These are phyloP conservation scores for Cantharis rufa DNA, from an alignment of 2,888 invertebrate genomes.

Conservation along the genomic window DNA sequence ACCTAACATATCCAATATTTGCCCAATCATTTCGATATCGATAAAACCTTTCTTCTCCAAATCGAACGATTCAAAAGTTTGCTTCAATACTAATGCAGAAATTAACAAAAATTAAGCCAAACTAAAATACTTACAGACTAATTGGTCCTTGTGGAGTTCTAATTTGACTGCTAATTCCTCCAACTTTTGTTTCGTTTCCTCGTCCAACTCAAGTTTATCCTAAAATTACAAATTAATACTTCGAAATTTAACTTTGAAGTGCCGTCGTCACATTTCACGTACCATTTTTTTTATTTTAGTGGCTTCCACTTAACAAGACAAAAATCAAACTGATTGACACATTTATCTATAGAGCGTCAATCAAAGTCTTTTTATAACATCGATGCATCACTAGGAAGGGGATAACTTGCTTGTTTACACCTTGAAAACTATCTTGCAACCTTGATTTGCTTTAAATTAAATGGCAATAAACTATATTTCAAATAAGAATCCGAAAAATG, in stretches of 20 bases:
- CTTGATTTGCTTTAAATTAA: conserved; percentile 1
- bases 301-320: neutral
- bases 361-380: conserved; percentile 29
- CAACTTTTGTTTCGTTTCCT: conserved; percentile 20
- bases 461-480: neutral
- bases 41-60: conserved; percentile 84
- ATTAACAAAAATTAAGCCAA: neutral
- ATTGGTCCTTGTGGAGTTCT: conserved; percentile 46
- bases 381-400: conserved; percentile 25
- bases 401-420: conserved; percentile 11
- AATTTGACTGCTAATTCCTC: conserved; percentile 18
- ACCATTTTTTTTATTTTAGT: neutral
- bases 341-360: conserved; percentile 17
- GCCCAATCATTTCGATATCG: conserved; percentile 79
- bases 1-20: conserved; percentile 88
- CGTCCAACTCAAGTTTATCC: conserved; percentile 6
- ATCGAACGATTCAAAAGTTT: conserved; percentile 92
- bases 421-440: conserved; percentile 14
- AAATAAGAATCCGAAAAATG: neutral
- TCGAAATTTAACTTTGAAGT: neutral
- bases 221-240: neutral
- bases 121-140: conserved; percentile 48
- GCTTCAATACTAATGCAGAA: conserved; percentile 71
- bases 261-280: neutral
- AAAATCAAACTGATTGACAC: conserved; percentile 23